Evolutionary conservation across 1,140 invertebrate genomes (phyloP).

Genomic region (Diploscapter pachys): DNA sequence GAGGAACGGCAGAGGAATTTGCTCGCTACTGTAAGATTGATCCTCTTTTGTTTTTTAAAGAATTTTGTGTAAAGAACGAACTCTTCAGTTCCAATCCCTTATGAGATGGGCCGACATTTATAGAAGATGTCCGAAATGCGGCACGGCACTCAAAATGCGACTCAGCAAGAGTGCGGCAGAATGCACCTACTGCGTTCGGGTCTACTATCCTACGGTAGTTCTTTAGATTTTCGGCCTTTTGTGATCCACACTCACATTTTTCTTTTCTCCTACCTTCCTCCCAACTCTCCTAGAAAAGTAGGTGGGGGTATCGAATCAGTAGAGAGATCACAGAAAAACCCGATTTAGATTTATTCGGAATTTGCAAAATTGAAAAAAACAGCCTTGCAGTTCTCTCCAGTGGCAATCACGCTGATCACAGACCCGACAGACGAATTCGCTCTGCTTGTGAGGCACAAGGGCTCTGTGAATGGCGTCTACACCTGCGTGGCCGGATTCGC

Average conservation of each 20-base stretch:
- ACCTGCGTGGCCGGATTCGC: constrained; percentile 67
- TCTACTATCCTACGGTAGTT: constrained; percentile 33
- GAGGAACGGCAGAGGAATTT: no score
- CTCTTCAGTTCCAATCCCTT: constrained; percentile 46
- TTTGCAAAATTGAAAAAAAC: background rate
- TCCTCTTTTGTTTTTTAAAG: no score
- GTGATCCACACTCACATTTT: no score
- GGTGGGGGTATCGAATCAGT: no score
- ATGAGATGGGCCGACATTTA: constrained; percentile 49
- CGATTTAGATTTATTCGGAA: no score
- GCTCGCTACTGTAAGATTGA: no score
- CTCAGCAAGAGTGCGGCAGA: constrained; percentile 46
- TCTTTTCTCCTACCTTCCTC: no score
- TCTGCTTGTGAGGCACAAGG: constrained; percentile 64
- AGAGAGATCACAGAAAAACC: no score
- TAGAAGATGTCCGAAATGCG: constrained; percentile 46
- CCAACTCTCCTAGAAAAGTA: no score
- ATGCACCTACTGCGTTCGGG: constrained; percentile 37
- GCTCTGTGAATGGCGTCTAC: constrained; percentile 64
- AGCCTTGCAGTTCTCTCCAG: constrained; percentile 60
- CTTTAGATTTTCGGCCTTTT: background rate
- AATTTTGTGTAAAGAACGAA: no score
- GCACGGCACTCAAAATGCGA: constrained; percentile 31
- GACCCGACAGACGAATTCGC: constrained; percentile 61
- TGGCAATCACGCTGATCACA: constrained; percentile 65